phyloP scores from a whole-genome alignment of 2,797 vertebrate genomes.

The Acestrorhynchus altus region DNA sequence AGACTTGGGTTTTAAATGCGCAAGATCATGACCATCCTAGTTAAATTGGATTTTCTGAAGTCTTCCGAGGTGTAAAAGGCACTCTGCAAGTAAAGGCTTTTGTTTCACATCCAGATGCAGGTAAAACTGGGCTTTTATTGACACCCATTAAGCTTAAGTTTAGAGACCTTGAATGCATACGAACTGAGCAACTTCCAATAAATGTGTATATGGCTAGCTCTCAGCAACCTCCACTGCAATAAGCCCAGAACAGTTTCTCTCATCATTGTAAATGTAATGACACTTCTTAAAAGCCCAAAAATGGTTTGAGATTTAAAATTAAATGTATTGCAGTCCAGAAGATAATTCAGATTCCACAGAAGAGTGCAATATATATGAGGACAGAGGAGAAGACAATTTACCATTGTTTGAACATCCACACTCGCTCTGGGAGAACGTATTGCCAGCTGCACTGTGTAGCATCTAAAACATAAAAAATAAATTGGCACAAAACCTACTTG shows the following conservation, averaged over 20 bases:
- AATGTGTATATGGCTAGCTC: not conserved
- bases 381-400: slow-evolving; percentile 47
- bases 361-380: not conserved
- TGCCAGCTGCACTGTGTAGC: slow-evolving; percentile 74
- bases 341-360: not conserved
- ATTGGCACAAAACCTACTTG: slow-evolving; percentile 81
- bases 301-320: not conserved
- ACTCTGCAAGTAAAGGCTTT: slow-evolving; percentile 55
- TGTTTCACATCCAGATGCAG: slow-evolving; percentile 5
- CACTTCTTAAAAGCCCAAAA: not conserved
- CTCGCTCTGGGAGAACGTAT: slow-evolving; percentile 71
- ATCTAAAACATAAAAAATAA: slow-evolving; percentile 54
- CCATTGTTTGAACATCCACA: slow-evolving; percentile 84
- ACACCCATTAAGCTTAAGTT: not conserved
- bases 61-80: slow-evolving; percentile 40
- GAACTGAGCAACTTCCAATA: not conserved
- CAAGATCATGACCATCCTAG: not conserved
- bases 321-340: not conserved
- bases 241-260: not conserved
- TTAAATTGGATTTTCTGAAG: not conserved
- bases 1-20: slow-evolving; percentile 6
- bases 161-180: not conserved
- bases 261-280: not conserved
- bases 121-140: not conserved
- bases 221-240: not conserved